These are phyloP conservation scores for Ooceraea biroi DNA, from an alignment of 1,140 invertebrate species.

Conservation along the genomic window DNA sequence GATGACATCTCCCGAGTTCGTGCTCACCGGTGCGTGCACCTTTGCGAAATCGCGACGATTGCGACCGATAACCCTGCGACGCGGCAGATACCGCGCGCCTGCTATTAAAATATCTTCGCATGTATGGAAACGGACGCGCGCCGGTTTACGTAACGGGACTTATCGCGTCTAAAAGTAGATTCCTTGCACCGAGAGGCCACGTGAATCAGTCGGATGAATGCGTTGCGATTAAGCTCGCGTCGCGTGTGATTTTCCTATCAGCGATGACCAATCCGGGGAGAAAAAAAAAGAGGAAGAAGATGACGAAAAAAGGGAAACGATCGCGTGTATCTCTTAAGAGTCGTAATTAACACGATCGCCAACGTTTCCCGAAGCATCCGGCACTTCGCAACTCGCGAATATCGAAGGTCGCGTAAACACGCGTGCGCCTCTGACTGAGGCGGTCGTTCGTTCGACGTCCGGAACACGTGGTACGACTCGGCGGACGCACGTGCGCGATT, in stretches of 20 bases:
- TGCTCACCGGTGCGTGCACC: neutral
- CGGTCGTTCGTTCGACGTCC: neutral
- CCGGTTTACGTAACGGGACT: constrained; percentile 30
- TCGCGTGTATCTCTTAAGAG: neutral
- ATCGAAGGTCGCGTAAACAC: neutral
- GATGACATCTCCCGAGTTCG: too few relatives aligned
- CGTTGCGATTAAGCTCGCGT: neutral
- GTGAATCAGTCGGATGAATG: neutral
- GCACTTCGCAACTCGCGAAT: neutral
- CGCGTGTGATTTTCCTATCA: neutral
- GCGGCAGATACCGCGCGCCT: neutral
- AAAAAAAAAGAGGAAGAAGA: neutral
- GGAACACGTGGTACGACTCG: constrained; percentile 35
- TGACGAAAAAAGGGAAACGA: neutral
- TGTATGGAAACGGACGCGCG: neutral
- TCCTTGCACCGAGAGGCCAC: neutral
- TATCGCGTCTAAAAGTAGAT: constrained; percentile 13
- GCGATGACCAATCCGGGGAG: neutral
- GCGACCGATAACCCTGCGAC: constrained; percentile 12
- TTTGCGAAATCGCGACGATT: neutral
- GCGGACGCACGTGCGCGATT: constrained; percentile 44
- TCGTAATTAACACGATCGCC: neutral
- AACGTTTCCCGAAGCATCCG: neutral
- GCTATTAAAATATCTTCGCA: constrained; percentile 10
- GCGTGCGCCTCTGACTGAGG: neutral